Evolutionary conservation across 2,888 invertebrate species (phyloP), one percentile per base, ranked within the genome.

Genomic region (Lepidocyrtinus sp.): DNA sequence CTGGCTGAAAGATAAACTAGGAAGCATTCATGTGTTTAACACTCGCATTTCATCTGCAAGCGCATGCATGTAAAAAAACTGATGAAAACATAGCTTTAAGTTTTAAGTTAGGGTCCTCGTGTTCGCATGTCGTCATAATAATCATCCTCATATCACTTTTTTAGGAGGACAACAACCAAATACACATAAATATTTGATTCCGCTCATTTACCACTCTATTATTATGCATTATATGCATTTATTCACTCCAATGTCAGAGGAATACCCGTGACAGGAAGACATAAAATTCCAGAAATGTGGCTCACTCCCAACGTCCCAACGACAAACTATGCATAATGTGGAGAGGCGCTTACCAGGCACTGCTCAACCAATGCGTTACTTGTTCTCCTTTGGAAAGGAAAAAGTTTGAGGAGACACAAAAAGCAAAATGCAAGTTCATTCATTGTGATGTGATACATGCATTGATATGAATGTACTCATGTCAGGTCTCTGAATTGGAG

Each of bases 191-290:
- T 36, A 36, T 36, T 36, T 36, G 36, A 36, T 36, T 36, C 36
- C 36, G 5, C 36, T 36, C 36, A 36, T 36, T 36, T 36, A 36
- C 36, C 36, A 36, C 36, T 19, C n/a, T 68, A 68, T 69, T 69
- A 24, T 21, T 69, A 69, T 55, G 69, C 68, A 50, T 69, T 55
- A 5, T 36, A 69, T 69, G 55, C 59, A 70, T 70, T 70, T 70
- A 70, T 70, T 70, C 70, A 61, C n/a, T 61, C 61, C 70, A 70
- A 70, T 70, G 70, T 70, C 70, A 70, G 27, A 19, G 55, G 3
- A 67, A 62, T 62, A 61, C 75, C 62, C 75, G 68, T 75, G 75
- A 68, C 75, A 75, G 75, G 75, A 75, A 75, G 68, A 75, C 75
- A 61, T 67, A 75, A 65, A 75, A 75, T 68, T 75, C 68, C 75